Base-by-base conservation (phyloP, 1,140 invertebrate species). In the Xylocopa sonorina region DNA sequence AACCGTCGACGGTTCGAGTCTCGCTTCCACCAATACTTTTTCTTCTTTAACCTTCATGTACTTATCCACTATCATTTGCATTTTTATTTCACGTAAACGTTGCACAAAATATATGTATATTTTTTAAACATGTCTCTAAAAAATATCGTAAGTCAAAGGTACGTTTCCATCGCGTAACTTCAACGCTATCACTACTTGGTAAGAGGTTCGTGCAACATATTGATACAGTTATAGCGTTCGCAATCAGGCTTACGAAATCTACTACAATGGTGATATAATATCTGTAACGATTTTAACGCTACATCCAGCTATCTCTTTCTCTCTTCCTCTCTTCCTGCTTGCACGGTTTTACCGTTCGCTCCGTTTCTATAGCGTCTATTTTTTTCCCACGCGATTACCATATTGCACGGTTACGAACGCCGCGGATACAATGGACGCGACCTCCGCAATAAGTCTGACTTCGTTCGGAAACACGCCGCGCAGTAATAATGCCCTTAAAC, bases 351-450 rank as follows among this genome's bases (percentile, higher is more conserved):
- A 24, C n/a, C 21, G 32, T 48, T 27, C 51, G 3, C 18, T 38
- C 64, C 69, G 58, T 57, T 67, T 67, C 16, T 38, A 53, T 34
- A 9, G 62, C 14, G 16, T 10, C 38, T 68, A 67, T 77, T 68
- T 77, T 77, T 69, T 77, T 77, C 74, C 74, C 51, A 77, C 51
- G 48, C 50, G n/a, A 21, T 60, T n/a, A 24, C 24, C n/a, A 16
- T 24, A n/a, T 38, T n/a, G n/a, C n/a, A n/a, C n/a, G 55, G 34
- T 67, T 55, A 74, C 62, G n/a, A 43, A 18, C 60, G 6, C 12
- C 16, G 27, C 53, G 60, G n/a, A 32, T 48, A 75, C 60, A 75
- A 66, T 75, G 66, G 58, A 12, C n/a, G 3, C 41, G 43, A 51
- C 5, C 58, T 41, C n/a, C 21, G n/a, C 72, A 64, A 63, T 63